Percentiles rank a stretch among this genome's conserved stretches.
Conservation (phyloP, 2,113 vertebrate genomes). For the Periophthalmus modestus region DNA sequence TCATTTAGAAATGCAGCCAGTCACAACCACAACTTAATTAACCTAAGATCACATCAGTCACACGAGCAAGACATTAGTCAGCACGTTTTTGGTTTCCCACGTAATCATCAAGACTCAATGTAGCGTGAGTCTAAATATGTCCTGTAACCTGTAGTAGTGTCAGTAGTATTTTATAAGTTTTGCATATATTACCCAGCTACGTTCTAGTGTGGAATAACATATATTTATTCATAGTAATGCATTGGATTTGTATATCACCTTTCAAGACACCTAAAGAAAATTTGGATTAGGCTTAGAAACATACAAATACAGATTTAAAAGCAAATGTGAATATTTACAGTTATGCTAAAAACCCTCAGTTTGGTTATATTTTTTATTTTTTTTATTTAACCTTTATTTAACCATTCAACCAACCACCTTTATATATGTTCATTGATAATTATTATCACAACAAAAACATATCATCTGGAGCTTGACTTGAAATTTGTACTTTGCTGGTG, state of each 20-base stretch:
- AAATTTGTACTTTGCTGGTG: background rate
- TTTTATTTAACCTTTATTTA: too few relatives aligned
- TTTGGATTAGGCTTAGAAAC: background rate
- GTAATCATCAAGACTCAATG: background rate
- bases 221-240: background rate
- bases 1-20: slow-evolving; percentile 23
- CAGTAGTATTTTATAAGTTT: background rate
- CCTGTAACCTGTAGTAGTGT: background rate
- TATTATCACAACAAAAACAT: background rate
- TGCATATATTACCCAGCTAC: background rate
- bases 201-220: background rate
- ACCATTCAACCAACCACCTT: too few relatives aligned
- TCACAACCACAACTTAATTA: slow-evolving; percentile 24
- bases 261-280: background rate
- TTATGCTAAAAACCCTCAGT: too few relatives aligned
- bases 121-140: background rate
- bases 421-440: too few relatives aligned
- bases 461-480: background rate
- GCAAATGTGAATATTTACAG: background rate
- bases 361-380: too few relatives aligned
- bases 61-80: background rate
- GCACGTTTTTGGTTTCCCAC: background rate
- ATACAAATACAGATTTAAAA: background rate
- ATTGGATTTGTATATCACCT: too few relatives aligned
- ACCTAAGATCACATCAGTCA: background rate